Conservation (phyloP, 2,113 vertebrate species). For the Monopterus albus region DNA sequence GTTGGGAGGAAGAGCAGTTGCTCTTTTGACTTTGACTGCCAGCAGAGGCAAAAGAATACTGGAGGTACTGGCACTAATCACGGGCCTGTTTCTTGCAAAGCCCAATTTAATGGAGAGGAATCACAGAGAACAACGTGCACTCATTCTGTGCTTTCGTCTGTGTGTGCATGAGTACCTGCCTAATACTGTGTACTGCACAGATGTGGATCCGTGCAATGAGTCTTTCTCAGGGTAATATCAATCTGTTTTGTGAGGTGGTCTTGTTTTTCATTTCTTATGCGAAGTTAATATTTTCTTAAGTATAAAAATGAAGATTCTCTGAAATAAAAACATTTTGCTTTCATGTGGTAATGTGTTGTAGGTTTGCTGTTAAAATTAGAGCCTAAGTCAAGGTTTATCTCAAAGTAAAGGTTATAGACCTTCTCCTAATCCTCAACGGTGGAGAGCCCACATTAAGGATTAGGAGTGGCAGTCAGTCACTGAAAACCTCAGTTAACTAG, state of each 20-base stretch:
- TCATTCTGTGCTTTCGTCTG: slow-evolving; percentile 4
- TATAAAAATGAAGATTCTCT: background rate
- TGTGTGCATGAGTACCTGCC: background rate
- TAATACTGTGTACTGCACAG: background rate
- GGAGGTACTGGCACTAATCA: slow-evolving; percentile 30
- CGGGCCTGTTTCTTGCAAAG: slow-evolving; percentile 1
- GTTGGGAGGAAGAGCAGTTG: slow-evolving; percentile 15
- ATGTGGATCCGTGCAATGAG: background rate
- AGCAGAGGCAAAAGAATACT: slow-evolving; percentile 11
- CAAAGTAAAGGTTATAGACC: background rate
- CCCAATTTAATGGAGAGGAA: slow-evolving; percentile 30
- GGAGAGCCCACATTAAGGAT: background rate
- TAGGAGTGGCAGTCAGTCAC: background rate
- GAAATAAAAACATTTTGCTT: background rate
- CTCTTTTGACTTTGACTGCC: slow-evolving; percentile 26
- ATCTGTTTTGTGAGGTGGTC: background rate
- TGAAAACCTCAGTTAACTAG: background rate
- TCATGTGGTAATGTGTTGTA: background rate
- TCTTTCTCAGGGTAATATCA: background rate
- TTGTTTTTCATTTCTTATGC: slow-evolving; percentile 4
- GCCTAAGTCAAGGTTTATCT: background rate
- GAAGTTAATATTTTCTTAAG: background rate
- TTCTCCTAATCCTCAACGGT: too few species aligned
- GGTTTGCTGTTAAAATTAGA: background rate
- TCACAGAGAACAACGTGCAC: slow-evolving; percentile 24